Percentiles rank a stretch among this genome's conserved stretches.
phyloP scores from a whole-genome alignment of 2,888 invertebrate genomes.

The Habrosyne pyritoides region DNA sequence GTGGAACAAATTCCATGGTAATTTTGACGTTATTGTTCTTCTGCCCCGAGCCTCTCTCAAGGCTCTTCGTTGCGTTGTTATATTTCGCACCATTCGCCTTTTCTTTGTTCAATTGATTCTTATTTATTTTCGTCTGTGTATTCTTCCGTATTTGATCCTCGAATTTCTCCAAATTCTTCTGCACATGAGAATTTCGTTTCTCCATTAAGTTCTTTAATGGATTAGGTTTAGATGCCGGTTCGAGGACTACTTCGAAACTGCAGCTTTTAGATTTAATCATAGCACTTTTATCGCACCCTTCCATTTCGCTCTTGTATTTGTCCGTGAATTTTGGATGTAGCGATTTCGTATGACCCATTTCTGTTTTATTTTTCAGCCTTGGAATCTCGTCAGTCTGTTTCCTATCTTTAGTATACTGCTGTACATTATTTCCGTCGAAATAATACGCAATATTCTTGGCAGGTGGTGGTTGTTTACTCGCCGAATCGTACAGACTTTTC shows the following conservation, averaged over 20 bases:
- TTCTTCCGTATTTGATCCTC: conserved; percentile 80
- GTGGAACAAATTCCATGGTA: conserved; percentile 85
- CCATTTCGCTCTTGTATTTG: conserved; percentile 70
- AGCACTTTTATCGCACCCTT: conserved; percentile 68
- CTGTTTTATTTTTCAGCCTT: conserved; percentile 80
- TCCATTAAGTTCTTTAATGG: conserved; percentile 76
- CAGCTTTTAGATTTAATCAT: conserved; percentile 81
- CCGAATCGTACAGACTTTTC: conserved; percentile 73
- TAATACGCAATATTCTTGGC: conserved; percentile 80
- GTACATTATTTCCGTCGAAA: conserved; percentile 76
- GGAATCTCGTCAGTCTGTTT: conserved; percentile 83
- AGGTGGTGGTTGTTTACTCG: conserved; percentile 64
- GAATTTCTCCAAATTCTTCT: conserved; percentile 85
- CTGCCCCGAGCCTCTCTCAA: conserved; percentile 73
- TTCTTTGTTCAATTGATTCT: conserved; percentile 75
- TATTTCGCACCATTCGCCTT: conserved; percentile 70
- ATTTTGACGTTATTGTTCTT: conserved; percentile 75
- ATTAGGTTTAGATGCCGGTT: conserved; percentile 77
- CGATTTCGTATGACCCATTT: conserved; percentile 78
- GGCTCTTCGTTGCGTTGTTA: conserved; percentile 72
- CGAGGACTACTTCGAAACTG: conserved; percentile 79
- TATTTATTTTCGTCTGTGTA: conserved; percentile 66
- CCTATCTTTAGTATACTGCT: conserved; percentile 65
- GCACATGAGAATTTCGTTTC: conserved; percentile 76
- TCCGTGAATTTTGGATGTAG: conserved; percentile 70